Conservation (phyloP, 2,797 vertebrate genomes). For the Carduelis carduelis region DNA sequence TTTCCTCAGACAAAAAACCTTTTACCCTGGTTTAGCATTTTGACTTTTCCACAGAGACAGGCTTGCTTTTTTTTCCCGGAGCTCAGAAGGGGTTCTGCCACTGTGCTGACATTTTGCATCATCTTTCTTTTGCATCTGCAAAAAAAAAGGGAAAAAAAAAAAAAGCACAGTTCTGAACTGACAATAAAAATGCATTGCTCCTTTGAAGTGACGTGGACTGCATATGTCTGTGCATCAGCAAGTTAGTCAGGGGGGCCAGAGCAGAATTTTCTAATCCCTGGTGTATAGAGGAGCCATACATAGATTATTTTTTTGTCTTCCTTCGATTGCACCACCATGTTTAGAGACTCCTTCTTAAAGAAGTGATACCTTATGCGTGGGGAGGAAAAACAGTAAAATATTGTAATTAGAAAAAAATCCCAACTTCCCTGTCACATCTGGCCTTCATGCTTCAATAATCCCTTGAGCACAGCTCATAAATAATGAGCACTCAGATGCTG, state of each 20-base stretch:
- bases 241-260: neutral
- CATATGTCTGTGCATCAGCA: neutral
- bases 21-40: neutral
- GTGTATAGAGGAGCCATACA: neutral
- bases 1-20: neutral
- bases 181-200: neutral
- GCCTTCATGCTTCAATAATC: slow-evolving; percentile 17
- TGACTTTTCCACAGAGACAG: neutral
- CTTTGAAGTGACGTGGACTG: neutral
- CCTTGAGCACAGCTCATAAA: neutral
- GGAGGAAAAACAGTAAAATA: neutral
- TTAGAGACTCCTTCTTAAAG: neutral
- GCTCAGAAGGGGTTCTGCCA: neutral
- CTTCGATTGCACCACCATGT: neutral
- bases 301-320: neutral
- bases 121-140: neutral
- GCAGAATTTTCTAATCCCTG: neutral
- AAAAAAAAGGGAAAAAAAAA: neutral
- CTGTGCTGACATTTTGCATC: neutral
- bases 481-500: neutral
- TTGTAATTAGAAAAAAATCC: neutral
- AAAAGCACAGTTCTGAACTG: neutral
- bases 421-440: slow-evolving; percentile 17
- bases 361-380: neutral
- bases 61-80: neutral